These are phyloP conservation scores for Desmodus rotundus DNA, from an alignment of 2,113 vertebrate species.

Conservation along the genomic window DNA sequence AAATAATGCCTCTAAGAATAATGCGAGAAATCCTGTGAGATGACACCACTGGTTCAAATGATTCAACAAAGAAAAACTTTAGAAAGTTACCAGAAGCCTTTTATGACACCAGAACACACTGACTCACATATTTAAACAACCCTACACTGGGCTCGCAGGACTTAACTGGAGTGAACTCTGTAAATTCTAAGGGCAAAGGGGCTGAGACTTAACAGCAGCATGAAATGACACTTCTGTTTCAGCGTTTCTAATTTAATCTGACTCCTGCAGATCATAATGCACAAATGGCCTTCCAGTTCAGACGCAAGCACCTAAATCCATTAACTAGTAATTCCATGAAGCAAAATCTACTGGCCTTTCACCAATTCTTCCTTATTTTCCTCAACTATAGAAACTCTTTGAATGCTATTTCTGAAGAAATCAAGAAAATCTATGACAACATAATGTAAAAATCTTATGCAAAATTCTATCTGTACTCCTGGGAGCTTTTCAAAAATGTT, in stretches of 20 bases:
- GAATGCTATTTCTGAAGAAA: not conserved
- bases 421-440: not conserved
- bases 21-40: not conserved
- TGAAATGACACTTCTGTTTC: slow-evolving; percentile 6
- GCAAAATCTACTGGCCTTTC: not conserved
- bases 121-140: not conserved
- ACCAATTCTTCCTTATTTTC: not conserved
- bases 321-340: slow-evolving; percentile 5
- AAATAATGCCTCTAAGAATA: slow-evolving; percentile 29
- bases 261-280: slow-evolving; percentile 38
- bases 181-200: not conserved
- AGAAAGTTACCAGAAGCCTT: not conserved
- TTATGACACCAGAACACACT: not conserved
- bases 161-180: not conserved
- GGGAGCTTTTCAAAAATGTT: not conserved
- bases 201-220: not conserved
- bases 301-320: slow-evolving; percentile 51
- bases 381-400: not conserved
- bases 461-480: not conserved
- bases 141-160: not conserved
- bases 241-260: slow-evolving; percentile 45
- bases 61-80: not conserved
- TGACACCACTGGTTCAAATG: not conserved
- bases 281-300: slow-evolving; percentile 48
- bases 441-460: not conserved